These are phyloP conservation scores for Chrosomus eos DNA, from an alignment of 2,797 vertebrate species.

Conservation along the genomic window DNA sequence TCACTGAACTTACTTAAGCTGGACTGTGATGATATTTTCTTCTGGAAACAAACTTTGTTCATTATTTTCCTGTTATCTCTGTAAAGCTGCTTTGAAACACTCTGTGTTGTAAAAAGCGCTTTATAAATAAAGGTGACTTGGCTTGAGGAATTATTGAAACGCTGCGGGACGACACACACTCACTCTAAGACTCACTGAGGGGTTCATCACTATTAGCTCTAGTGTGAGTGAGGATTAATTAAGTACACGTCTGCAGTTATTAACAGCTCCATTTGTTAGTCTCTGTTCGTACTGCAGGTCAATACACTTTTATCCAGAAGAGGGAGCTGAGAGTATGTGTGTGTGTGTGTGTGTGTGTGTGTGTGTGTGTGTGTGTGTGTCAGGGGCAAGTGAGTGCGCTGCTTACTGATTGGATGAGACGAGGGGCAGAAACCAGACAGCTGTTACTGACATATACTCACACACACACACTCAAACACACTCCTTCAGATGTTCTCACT, in stretches of 20 bases:
- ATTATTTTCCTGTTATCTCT: too few species aligned
- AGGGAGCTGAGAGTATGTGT: not conserved
- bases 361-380: not conserved
- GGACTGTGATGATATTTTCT: too few species aligned
- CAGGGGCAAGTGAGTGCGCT: not conserved
- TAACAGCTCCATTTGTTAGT: not conserved
- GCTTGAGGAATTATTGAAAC: too few species aligned
- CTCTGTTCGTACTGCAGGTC: not conserved
- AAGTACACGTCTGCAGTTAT: too few species aligned
- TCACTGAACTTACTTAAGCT: too few species aligned
- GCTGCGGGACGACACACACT: not conserved
- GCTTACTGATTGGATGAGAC: conserved; percentile 62
- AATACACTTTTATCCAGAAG: conserved; percentile 14
- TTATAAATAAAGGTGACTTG: too few species aligned
- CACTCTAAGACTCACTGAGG: not conserved
- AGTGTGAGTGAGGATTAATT: not conserved
- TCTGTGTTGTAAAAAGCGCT: too few species aligned
- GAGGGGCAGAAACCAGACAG: conserved; percentile 38
- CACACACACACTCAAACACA: not conserved
- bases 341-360: not conserved
- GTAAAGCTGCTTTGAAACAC: too few species aligned
- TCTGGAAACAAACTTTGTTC: too few species aligned
- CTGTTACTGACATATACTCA: conserved; percentile 5
- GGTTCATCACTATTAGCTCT: not conserved
- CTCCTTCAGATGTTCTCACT: not conserved